These are phyloP conservation scores for Oxytorus armatus DNA, from an alignment of 2,888 invertebrate genomes.

Conservation along the genomic window DNA sequence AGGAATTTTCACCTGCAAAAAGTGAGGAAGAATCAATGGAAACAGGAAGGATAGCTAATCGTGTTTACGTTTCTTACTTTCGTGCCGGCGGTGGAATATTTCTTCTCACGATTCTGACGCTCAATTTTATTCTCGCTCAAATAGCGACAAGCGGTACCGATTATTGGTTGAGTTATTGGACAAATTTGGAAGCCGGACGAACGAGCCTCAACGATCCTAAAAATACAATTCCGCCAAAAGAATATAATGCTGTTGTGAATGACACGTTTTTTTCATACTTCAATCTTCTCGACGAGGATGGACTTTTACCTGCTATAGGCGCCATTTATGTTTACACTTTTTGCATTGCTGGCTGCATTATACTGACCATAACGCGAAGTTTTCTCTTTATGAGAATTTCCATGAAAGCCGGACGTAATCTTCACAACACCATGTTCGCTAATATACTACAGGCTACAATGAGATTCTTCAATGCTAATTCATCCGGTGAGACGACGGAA, in stretches of 20 bases:
- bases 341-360: slow-evolving; percentile 79
- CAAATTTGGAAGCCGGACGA: slow-evolving; percentile 74
- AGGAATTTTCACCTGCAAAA: slow-evolving; percentile 67
- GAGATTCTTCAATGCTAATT: slow-evolving; percentile 94
- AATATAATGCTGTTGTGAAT: slow-evolving; percentile 63
- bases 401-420: slow-evolving; percentile 90
- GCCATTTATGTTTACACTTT: slow-evolving; percentile 83
- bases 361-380: slow-evolving; percentile 86
- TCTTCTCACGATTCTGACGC: slow-evolving; percentile 85
- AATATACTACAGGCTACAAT: slow-evolving; percentile 91
- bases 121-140: slow-evolving; percentile 87
- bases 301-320: slow-evolving; percentile 71
- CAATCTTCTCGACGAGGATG: slow-evolving; percentile 72
- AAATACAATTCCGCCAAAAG: not conserved
- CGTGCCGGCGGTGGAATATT: slow-evolving; percentile 86
- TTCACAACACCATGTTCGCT: slow-evolving; percentile 94
- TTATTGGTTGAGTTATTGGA: slow-evolving; percentile 91
- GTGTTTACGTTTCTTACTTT: slow-evolving; percentile 85
- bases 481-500: slow-evolving; percentile 87
- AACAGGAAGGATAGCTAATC: slow-evolving; percentile 82
- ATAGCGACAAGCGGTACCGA: slow-evolving; percentile 88
- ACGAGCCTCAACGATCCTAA: not conserved
- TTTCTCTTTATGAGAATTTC: slow-evolving; percentile 91
- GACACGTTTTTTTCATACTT: slow-evolving; percentile 66
- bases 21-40: slow-evolving; percentile 83